Evolutionary conservation across 2,797 vertebrate species (phyloP), one percentile per base, ranked within the genome.

Genomic region (Xerus rutilus): DNA sequence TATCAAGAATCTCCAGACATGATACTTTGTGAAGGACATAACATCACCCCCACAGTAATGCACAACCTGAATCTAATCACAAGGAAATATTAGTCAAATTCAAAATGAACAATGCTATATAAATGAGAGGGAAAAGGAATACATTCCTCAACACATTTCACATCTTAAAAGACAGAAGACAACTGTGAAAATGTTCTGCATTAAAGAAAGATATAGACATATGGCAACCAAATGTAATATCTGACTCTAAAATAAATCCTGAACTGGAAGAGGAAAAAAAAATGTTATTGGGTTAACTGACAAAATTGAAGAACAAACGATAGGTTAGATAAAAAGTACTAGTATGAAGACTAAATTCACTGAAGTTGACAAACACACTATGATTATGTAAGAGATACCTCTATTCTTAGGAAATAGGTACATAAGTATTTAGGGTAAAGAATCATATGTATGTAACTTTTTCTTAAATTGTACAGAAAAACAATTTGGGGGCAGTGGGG

Each of bases 381-480:
- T 79, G 43, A 14, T 83, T 59, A 93, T 9, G 11, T 73, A 96
- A 59, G n/a, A 39, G 7, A 86, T 52, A 89, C 20, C 13, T 2
- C 7, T 47, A 87, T 47, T 88, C 39, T 91, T 86, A 57, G 49
- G 52, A 91, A 89, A 96, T 28, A 43, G 0, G 52, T 5, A 86
- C 5, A 76, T 0, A 88, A 76, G 49, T 52, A 82, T n/a, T 39
- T 62, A 79, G 28, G 35, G 18, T 39, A 90, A 77, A 83, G 52
- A 11, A 23, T 12, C 65, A n/a, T n/a, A 32, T 43, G n/a, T 81
- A 70, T n/a, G 1, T 65, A 96, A 94, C 47, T 78, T 73, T 88
- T 15, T 89, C 67, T 67, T 62, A 84, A 94, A 91, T n/a, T 72
- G 10, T 78, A 89, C 57, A 86, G 25, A 89, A 74, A 94, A 87